Evolutionary conservation across 2,113 vertebrate species (phyloP).

Genomic region (Mustelus asterias): DNA sequence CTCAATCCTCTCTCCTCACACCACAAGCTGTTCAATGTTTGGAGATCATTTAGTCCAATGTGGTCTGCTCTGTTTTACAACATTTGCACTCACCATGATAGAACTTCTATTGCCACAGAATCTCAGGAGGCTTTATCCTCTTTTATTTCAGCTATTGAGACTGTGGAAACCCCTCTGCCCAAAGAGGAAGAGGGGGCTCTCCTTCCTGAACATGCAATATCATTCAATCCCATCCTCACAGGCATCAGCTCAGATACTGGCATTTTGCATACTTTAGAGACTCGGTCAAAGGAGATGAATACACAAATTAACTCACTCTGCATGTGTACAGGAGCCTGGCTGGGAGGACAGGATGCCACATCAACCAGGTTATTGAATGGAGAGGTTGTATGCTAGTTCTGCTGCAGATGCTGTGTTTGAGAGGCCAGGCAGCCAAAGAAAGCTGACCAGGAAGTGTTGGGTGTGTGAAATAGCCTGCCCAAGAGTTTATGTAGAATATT

Average conservation of each 20-base stretch:
- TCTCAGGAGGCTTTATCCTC: background rate
- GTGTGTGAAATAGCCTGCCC: too few relatives aligned
- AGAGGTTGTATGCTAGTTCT: background rate
- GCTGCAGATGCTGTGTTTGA: background rate
- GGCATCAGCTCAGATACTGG: background rate
- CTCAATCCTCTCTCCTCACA: background rate
- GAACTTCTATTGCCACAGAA: too few relatives aligned
- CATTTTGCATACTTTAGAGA: background rate
- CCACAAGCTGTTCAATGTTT: background rate
- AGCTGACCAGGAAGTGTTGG: too few relatives aligned
- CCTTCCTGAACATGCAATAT: background rate
- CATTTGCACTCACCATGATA: too few relatives aligned
- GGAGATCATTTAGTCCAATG: too few relatives aligned
- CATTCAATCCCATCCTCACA: background rate
- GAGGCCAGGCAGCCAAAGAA: background rate
- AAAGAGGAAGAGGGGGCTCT: background rate
- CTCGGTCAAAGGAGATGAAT: background rate
- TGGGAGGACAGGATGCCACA: background rate
- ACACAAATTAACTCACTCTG: background rate
- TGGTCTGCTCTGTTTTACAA: too few relatives aligned
- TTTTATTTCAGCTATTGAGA: background rate
- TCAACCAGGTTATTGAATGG: background rate
- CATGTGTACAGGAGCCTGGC: background rate
- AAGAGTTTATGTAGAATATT: too few relatives aligned
- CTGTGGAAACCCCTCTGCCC: background rate